A percentile compares a stretch with the other conserved stretches of the same genome.
phyloP scores from a whole-genome alignment of 2,113 vertebrate genomes.

The Nyctereutes procyonoides region DNA sequence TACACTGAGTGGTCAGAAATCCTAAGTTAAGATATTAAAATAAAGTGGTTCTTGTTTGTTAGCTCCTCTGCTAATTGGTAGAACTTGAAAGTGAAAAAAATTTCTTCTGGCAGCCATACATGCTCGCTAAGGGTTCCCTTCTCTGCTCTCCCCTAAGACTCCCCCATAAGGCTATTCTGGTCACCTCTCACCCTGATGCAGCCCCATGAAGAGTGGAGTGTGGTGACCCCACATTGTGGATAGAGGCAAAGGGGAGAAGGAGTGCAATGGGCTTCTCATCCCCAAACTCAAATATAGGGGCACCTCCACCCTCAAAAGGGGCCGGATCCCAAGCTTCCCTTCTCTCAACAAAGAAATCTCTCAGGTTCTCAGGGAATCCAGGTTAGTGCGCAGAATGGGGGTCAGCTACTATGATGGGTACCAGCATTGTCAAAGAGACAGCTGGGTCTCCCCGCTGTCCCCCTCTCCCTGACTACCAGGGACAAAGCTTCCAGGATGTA shows the following conservation, averaged over 20 bases:
- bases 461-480: neutral
- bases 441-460: neutral
- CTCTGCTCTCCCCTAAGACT: neutral
- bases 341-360: neutral
- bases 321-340: neutral
- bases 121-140: neutral
- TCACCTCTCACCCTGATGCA: neutral
- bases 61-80: neutral
- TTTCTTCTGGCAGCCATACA: neutral
- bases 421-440: neutral
- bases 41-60: neutral
- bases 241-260: neutral
- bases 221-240: neutral
- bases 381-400: neutral
- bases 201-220: neutral
- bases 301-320: neutral
- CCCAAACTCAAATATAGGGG: neutral
- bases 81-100: neutral
- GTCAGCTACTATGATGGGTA: neutral
- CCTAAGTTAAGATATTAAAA: neutral
- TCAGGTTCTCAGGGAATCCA: neutral
- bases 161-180: neutral
- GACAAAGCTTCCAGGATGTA: neutral
- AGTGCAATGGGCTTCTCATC: neutral
- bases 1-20: neutral